Percentiles rank a stretch among this genome's conserved stretches.
phyloP scores from a whole-genome alignment of 2,888 invertebrate genomes.

The Cheilosia variabilis region DNA sequence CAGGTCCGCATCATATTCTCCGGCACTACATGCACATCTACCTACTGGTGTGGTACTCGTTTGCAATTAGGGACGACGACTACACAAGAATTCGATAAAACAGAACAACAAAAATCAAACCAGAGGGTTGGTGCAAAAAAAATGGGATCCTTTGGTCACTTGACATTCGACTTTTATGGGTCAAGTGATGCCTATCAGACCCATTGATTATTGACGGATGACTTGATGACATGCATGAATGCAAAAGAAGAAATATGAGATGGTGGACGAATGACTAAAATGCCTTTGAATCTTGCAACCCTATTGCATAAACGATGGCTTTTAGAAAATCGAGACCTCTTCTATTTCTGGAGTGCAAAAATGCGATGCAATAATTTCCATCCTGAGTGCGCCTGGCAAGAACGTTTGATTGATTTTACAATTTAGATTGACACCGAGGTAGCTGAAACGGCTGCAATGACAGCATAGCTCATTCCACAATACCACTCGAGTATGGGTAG shows the following conservation, averaged over 20 bases:
- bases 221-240: constrained; percentile 60
- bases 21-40: constrained; percentile 14
- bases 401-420: constrained; percentile 36
- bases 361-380: constrained; percentile 44
- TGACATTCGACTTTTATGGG: constrained; percentile 69
- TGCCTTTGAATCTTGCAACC: constrained; percentile 4
- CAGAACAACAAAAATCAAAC: neutral
- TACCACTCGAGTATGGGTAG: neutral
- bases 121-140: constrained; percentile 9
- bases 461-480: constrained; percentile 28
- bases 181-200: constrained; percentile 64
- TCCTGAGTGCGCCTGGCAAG: neutral
- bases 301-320: constrained; percentile 15
- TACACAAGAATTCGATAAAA: constrained; percentile 63
- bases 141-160: constrained; percentile 40
- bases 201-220: constrained; percentile 65
- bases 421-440: constrained; percentile 41
- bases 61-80: constrained; percentile 62
- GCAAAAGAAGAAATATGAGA: constrained; percentile 33
- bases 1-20: constrained; percentile 46
- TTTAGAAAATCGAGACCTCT: constrained; percentile 8
- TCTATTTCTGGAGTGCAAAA: neutral
- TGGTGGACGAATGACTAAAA: constrained; percentile 5
- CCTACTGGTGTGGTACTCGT: constrained; percentile 6
- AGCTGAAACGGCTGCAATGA: constrained; percentile 23